phyloP scores from a whole-genome alignment of 37 sponge, comb jelly and placozoan species.

The Hormiphora californensis region DNA sequence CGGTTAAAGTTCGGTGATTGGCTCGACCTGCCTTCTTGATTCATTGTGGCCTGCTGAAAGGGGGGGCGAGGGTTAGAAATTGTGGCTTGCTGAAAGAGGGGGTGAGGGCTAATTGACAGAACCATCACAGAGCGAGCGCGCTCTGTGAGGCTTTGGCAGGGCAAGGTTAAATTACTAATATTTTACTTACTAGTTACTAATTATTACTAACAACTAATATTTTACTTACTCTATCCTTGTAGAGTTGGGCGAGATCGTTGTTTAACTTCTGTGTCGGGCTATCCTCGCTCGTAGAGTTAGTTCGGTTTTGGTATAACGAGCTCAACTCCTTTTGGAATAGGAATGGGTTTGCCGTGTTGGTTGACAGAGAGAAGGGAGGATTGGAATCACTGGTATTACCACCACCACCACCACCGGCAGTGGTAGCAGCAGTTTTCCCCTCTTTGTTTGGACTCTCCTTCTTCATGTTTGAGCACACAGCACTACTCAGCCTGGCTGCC shows the following conservation, averaged over 20 bases:
- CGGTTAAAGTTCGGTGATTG: too few species aligned
- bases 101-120: too few species aligned
- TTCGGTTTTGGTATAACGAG: constrained; percentile 12
- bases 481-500: constrained; percentile 7
- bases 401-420: not conserved
- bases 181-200: too few species aligned
- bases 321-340: constrained; percentile 42
- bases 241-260: constrained; percentile 49
- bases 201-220: too few species aligned
- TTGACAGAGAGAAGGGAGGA: constrained; percentile 16
- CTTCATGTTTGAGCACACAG: constrained; percentile 28
- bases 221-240: constrained; percentile 43
- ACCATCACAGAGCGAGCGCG: constrained; percentile 21
- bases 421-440: not conserved
- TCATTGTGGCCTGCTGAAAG: too few species aligned
- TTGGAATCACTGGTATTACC: too few species aligned
- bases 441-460: constrained; percentile 34
- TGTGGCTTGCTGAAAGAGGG: too few species aligned
- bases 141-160: constrained; percentile 43
- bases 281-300: not conserved
- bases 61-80: too few species aligned
- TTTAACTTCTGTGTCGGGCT: not conserved
- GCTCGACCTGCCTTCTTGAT: too few species aligned
- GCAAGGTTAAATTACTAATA: too few species aligned
- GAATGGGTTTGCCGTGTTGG: constrained; percentile 14